These are phyloP conservation scores for Thera britannica DNA, from an alignment of 2,888 invertebrate species.

Conservation along the genomic window DNA sequence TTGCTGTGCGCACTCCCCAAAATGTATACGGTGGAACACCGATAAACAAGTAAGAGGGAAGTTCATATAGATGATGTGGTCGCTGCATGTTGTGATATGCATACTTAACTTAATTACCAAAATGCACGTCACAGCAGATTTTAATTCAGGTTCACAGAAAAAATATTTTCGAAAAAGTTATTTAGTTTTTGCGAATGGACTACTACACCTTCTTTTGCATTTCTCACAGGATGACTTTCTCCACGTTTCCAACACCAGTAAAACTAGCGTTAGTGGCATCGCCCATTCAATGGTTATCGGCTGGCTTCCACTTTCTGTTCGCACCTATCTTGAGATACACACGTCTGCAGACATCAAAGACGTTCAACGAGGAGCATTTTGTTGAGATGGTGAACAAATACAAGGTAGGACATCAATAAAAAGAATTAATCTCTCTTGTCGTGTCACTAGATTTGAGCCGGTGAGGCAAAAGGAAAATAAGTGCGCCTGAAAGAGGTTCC, in stretches of 20 bases:
- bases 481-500: too few species aligned
- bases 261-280: conserved; percentile 51
- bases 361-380: conserved; percentile 38
- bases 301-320: conserved; percentile 48
- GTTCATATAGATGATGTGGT: too few species aligned
- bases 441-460: conserved; percentile 21
- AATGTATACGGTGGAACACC: too few species aligned
- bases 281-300: conserved; percentile 65
- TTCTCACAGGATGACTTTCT: conserved; percentile 24
- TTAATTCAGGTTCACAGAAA: too few species aligned
- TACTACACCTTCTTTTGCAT: neutral
- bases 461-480: too few species aligned
- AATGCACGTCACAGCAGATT: too few species aligned
- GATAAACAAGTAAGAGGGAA: too few species aligned
- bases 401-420: neutral
- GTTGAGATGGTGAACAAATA: conserved; percentile 13
- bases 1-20: too few species aligned
- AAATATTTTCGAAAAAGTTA: too few species aligned
- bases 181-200: too few species aligned
- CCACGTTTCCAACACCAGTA: conserved; percentile 57
- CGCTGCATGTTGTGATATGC: too few species aligned
- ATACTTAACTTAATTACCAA: too few species aligned
- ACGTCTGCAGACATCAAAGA: conserved; percentile 50
- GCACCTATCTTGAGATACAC: conserved; percentile 55
- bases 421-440: neutral